A percentile compares a stretch with the other conserved stretches of the same genome.
phyloP scores from a whole-genome alignment of 2,113 vertebrate genomes.

The Seriola dumerili region DNA sequence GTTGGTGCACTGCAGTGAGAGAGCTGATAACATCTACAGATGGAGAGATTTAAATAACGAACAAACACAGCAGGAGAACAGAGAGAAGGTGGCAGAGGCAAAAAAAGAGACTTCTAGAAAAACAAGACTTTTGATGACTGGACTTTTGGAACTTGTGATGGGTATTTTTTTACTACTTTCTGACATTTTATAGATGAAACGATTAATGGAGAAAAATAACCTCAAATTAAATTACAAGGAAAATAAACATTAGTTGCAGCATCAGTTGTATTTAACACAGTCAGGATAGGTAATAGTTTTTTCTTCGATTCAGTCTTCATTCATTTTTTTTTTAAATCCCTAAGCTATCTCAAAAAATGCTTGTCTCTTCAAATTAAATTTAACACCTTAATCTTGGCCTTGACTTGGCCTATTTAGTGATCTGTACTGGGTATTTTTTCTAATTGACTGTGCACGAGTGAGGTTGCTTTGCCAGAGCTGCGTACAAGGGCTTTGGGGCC shows the following conservation, averaged over 20 bases:
- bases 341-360: background rate
- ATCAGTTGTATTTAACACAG: background rate
- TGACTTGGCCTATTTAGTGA: slow-evolving; percentile 1
- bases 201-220: background rate
- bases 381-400: background rate
- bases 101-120: background rate
- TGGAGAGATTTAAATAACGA: slow-evolving; percentile 24
- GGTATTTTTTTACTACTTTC: background rate
- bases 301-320: background rate
- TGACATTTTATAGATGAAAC: too few relatives aligned
- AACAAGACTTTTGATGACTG: background rate
- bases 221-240: background rate
- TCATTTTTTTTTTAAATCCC: background rate
- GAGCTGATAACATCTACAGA: slow-evolving; percentile 38
- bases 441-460: slow-evolving; percentile 5
- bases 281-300: background rate
- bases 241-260: background rate
- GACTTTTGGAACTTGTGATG: background rate
- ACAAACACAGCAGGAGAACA: slow-evolving; percentile 11
- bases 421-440: background rate
- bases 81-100: background rate
- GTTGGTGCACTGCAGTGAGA: background rate
- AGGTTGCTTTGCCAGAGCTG: slow-evolving; percentile 26
- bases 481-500: slow-evolving; percentile 1
- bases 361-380: background rate